Conservation (phyloP, 2,113 vertebrate species). For the Dolichotis patagonum region DNA sequence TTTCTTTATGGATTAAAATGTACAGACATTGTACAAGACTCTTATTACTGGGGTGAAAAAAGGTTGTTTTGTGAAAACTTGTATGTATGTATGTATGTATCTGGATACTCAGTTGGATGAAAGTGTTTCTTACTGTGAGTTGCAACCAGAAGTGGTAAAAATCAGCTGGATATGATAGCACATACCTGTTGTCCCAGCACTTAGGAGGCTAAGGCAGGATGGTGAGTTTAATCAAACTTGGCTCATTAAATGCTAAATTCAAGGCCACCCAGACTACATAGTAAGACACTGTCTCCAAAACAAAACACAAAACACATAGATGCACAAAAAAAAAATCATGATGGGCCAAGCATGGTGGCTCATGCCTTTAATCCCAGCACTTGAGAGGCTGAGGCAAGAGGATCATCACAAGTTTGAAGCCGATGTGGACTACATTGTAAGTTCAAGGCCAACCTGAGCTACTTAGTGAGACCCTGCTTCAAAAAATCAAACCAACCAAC, state of each 20-base stretch:
- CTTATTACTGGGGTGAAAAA: neutral
- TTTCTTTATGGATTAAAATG: neutral
- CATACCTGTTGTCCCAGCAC: neutral
- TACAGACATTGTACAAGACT: neutral
- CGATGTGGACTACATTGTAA: neutral
- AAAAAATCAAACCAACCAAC: neutral
- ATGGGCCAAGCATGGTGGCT: neutral
- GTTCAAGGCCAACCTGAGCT: neutral
- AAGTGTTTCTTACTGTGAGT: constrained; percentile 52
- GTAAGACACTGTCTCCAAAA: neutral
- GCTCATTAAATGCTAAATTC: neutral
- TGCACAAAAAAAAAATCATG: neutral
- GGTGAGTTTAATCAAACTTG: neutral
- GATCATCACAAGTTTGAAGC: neutral
- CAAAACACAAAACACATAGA: neutral
- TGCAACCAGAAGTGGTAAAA: neutral
- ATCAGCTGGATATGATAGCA: neutral
- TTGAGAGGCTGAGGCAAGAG: neutral
- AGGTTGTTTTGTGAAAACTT: constrained; percentile 10
- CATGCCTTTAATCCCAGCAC: neutral
- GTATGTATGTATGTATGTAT: neutral
- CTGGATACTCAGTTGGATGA: neutral
- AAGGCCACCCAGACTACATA: neutral
- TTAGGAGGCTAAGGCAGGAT: neutral
- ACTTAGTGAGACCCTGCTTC: neutral